Percentiles rank a stretch among this genome's conserved stretches.
These are phyloP conservation scores for Intellagama lesueurii DNA, from an alignment of 2,797 vertebrate species.

Conservation along the genomic window DNA sequence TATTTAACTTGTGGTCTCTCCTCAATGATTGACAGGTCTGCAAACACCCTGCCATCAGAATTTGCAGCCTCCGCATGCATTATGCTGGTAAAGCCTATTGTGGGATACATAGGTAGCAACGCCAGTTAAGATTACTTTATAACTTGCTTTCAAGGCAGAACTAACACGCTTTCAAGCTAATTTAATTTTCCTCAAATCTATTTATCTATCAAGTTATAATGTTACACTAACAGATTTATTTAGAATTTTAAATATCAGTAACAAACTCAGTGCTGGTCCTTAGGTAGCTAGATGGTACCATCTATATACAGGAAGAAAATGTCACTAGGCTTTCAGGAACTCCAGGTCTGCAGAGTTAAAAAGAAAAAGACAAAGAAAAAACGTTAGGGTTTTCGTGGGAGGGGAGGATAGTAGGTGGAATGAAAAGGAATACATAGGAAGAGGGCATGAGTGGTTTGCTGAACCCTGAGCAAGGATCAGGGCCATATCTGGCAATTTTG, in stretches of 20 bases:
- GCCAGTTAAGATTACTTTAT: slow-evolving; percentile 19
- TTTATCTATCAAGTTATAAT: not conserved
- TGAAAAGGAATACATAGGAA: not conserved
- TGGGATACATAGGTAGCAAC: slow-evolving; percentile 7
- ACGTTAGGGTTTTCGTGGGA: not conserved
- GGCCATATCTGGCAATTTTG: too few relatives aligned
- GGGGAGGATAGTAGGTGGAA: not conserved
- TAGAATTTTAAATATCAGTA: not conserved
- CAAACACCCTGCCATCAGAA: slow-evolving; percentile 10
- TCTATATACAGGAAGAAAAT: not conserved
- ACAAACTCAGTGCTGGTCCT: not conserved
- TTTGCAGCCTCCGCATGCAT: slow-evolving; percentile 8
- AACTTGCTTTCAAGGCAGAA: not conserved
- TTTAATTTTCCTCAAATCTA: not conserved
- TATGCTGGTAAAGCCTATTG: slow-evolving; percentile 16
- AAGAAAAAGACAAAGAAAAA: not conserved
- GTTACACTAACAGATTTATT: not conserved
- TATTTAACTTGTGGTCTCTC: slow-evolving; percentile 29
- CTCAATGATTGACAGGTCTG: slow-evolving; percentile 18
- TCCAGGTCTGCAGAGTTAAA: not conserved
- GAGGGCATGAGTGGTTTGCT: not conserved
- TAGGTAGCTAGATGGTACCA: not conserved
- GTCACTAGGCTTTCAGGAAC: not conserved
- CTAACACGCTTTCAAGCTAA: slow-evolving; percentile 4
- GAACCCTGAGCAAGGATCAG: not conserved